A percentile compares a stretch with the other conserved stretches of the same genome.
phyloP scores from a whole-genome alignment of 2,113 vertebrate genomes.

The Strix uralensis region DNA sequence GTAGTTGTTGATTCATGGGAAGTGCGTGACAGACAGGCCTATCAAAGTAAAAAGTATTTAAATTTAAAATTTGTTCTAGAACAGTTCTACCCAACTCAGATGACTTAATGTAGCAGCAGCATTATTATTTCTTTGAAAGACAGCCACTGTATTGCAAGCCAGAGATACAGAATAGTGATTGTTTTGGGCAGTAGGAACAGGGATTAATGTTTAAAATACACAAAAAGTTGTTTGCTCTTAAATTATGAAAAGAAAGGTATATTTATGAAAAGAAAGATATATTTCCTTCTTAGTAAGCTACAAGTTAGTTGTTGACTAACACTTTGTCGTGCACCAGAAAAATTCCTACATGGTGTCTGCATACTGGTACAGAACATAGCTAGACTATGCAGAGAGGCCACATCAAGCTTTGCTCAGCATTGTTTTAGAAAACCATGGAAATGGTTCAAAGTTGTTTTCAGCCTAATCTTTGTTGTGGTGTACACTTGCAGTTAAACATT shows the following conservation, averaged over 20 bases:
- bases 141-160: background rate
- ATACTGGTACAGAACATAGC: background rate
- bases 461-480: background rate
- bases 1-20: background rate
- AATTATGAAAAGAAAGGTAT: background rate
- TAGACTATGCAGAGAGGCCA: background rate
- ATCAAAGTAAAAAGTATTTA: slow-evolving; percentile 58
- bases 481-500: background rate
- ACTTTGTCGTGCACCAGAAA: background rate
- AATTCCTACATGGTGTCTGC: background rate
- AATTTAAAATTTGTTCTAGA: background rate
- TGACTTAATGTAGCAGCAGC: background rate
- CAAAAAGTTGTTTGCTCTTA: background rate
- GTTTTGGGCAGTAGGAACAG: background rate
- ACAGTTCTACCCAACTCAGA: background rate
- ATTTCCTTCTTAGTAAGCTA: background rate
- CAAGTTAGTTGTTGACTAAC: background rate
- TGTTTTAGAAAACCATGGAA: background rate
- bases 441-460: background rate
- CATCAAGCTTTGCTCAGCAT: background rate
- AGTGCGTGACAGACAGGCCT: background rate
- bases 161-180: background rate
- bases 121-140: background rate
- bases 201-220: background rate
- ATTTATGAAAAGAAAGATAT: background rate